Base-by-base conservation (phyloP, 2,888 invertebrate genomes). In the Orchesellides sinensis region DNA sequence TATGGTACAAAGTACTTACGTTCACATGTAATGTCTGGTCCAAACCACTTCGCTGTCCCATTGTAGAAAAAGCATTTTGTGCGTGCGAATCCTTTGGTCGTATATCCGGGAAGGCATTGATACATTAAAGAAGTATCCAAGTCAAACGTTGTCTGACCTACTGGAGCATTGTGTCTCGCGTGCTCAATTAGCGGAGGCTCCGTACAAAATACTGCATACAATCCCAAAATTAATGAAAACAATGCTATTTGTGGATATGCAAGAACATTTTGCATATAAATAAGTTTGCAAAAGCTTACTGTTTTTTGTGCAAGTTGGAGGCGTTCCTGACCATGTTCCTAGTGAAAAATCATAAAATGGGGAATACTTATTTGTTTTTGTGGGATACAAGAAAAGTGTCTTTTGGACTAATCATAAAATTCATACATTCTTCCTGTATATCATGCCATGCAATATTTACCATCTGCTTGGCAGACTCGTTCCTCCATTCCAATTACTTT, bases 21-120 rank as follows among this genome's bases (percentile, higher is more conserved):
- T 92, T 96, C 96, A 90, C 99, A 99, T 83, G 95, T 94, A 88
- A 99, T 95, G 89, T 98, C 97, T 0, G 98, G 98, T 0, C 99
- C 99, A 89, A 96, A 98, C 99, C 99, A 99, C 87, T 96, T 95
- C 0, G 98, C 98, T 0, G 91, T 91, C 0, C 93, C 94, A 88
- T 97, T 96, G 88, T 96, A 96, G 82, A 96, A 94, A 85, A 98
- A 91, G 90, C 99, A 99, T 91, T 98, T 98, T 63, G 98, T 97
- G 52, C 95, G 92, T 0, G 96, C 95, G 90, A 98, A 96, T 0
- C 98, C 98, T 89, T 95, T 95, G 84, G 96, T 95, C 81, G 95
- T 95, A 91, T 97, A 99, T 12, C 99, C 99, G n/a, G 95, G 95
- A 89, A 95, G 94, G 89, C 99, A 99, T 89, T 95, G 95, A 91